Conservation (phyloP, 2,888 invertebrate species). For the Serripes groenlandicus region DNA sequence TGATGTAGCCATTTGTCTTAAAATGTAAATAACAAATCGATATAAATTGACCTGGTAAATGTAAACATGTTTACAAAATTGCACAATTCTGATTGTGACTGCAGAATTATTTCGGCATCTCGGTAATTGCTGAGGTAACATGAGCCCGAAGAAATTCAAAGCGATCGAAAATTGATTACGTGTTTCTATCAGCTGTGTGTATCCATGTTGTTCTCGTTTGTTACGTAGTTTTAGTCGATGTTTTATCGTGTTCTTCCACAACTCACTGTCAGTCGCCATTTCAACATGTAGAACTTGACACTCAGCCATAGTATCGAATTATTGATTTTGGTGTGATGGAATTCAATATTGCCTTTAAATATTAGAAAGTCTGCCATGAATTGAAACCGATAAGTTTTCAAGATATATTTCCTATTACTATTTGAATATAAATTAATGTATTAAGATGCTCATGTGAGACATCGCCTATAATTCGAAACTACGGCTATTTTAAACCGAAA, state of each 20-base stretch:
- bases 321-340: neutral
- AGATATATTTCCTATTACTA: too few relatives aligned
- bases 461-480: neutral
- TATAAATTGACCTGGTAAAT: too few relatives aligned
- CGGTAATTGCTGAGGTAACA: too few relatives aligned
- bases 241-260: constrained; percentile 75
- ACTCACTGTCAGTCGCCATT: constrained; percentile 61
- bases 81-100: too few relatives aligned
- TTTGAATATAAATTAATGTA: neutral
- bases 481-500: constrained; percentile 7
- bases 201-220: constrained; percentile 74
- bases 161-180: constrained; percentile 69
- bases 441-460: neutral
- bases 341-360: too few relatives aligned
- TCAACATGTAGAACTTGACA: constrained; percentile 33
- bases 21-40: too few relatives aligned
- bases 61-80: too few relatives aligned
- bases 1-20: too few relatives aligned
- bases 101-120: too few relatives aligned
- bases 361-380: too few relatives aligned
- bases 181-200: constrained; percentile 76
- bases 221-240: constrained; percentile 75
- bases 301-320: constrained; percentile 32
- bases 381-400: too few relatives aligned
- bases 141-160: too few relatives aligned